A percentile compares a stretch with the other conserved stretches of the same genome.
Evolutionary conservation across 2,888 invertebrate species (phyloP).

Genomic region (Argynnis bischoffii): DNA sequence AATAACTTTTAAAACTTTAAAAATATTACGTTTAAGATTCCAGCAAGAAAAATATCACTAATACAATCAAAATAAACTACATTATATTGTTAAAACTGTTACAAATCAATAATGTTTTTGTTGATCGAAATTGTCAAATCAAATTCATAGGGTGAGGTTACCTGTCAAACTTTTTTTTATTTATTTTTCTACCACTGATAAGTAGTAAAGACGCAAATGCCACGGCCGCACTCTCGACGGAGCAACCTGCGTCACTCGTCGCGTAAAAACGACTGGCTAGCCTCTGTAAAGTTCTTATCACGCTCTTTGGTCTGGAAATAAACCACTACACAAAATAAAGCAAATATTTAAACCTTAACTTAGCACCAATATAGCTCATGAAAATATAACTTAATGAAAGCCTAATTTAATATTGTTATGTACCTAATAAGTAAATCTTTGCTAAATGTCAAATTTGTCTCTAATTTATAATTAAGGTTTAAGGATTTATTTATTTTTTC

Average conservation of each 20-base stretch:
- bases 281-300: constrained; percentile 43
- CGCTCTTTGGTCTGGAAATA: constrained; percentile 51
- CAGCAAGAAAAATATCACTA: background rate
- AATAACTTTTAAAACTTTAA: too few species aligned
- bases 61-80: background rate
- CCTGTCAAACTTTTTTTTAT: constrained; percentile 64
- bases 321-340: constrained; percentile 43
- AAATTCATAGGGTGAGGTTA: constrained; percentile 51
- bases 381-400: background rate
- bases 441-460: too few species aligned
- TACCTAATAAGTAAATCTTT: background rate
- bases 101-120: constrained; percentile 52
- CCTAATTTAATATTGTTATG: background rate
- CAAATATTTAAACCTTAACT: constrained; percentile 46
- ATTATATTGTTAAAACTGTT: constrained; percentile 9
- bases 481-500: background rate
- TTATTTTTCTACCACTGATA: constrained; percentile 43
- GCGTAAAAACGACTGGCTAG: constrained; percentile 51
- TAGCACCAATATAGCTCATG: constrained; percentile 3
- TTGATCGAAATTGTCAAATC: constrained; percentile 36
- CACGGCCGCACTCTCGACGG: constrained; percentile 37
- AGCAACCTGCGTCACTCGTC: constrained; percentile 51
- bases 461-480: too few species aligned
- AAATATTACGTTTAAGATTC: constrained; percentile 6
- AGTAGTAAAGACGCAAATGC: constrained; percentile 31